Evolutionary conservation across 2,888 invertebrate species (phyloP), one percentile per base, ranked within the genome.

Genomic region (Drosophila glabriapex): DNA sequence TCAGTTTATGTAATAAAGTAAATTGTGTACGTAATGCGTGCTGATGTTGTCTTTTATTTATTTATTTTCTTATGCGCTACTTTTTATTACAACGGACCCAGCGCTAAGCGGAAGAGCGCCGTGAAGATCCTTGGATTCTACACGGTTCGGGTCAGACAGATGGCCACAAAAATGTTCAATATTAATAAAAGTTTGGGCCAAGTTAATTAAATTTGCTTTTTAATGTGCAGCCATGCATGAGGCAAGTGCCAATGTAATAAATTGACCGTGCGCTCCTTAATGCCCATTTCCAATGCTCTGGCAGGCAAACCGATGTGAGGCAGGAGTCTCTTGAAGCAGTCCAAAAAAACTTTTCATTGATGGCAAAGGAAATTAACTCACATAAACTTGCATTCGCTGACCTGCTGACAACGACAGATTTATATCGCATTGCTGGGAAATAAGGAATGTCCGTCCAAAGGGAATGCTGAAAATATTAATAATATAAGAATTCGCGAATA

Each of bases 1-100:
- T 87, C 87, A 87, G 87, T 87, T 87, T 87, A 84, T 89, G 90
- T 82, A 87, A 89, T 87, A 87, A 87, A 87, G 87, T 89, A 87
- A 89, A 87, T 87, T 87, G 90, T 88, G 90, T 89, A 84, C 84
- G 84, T 87, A 90, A 87, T 87, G 87, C 80, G 78, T 82, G 86
- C 78, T 71, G 89, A 88, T 90, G 84, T 69, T 85, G 89, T 90
- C 82, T 85, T 75, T 88, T 86, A 90, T 90, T 90, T 87, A 90
- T 89, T 82, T 86, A 78, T 82, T 89, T 82, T 86, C 84, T 86
- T 86, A 66, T 71, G 76, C 80, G 82, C 71, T 89, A 84, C 89
- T 89, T 90, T 87, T 87, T 86, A 89, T 89, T 80, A 89, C 73
- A 70, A 63, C 71, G 76, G 71, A 61, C 75, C 69, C 77, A 82